Conservation (phyloP, 2,888 invertebrate species). For the Antheraea assamensis region DNA sequence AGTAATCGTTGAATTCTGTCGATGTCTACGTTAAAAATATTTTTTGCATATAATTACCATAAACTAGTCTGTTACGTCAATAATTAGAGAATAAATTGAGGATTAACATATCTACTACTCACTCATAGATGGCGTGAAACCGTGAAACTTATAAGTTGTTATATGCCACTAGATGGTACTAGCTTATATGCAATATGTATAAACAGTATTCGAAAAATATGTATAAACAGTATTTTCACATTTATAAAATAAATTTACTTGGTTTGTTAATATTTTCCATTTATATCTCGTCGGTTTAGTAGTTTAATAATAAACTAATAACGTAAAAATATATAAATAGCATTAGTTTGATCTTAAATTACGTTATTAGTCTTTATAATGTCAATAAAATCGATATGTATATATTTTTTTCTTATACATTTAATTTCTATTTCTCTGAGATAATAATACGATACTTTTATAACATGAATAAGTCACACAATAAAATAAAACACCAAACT, state of each 20-base stretch:
- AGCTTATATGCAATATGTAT: background rate
- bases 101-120: constrained; percentile 35
- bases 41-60: background rate
- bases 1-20: background rate
- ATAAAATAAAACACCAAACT: background rate
- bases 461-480: background rate
- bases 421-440: too few species aligned
- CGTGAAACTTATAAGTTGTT: constrained; percentile 24
- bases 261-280: too few species aligned
- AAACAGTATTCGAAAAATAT: background rate
- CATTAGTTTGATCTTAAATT: too few species aligned
- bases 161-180: constrained; percentile 39
- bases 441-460: too few species aligned
- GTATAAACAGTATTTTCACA: background rate
- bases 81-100: background rate
- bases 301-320: too few species aligned
- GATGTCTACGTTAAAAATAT: background rate
- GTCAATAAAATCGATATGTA: too few species aligned
- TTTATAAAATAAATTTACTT: background rate
- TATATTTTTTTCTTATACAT: too few species aligned
- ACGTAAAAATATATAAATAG: too few species aligned
- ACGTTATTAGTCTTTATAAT: too few species aligned
- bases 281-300: too few species aligned
- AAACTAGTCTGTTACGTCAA: background rate
- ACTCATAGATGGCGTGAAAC: constrained; percentile 45